A percentile compares a stretch with the other conserved stretches of the same genome.
Conservation (phyloP, 2,888 invertebrate genomes). For the Cryptocephalus primarius region DNA sequence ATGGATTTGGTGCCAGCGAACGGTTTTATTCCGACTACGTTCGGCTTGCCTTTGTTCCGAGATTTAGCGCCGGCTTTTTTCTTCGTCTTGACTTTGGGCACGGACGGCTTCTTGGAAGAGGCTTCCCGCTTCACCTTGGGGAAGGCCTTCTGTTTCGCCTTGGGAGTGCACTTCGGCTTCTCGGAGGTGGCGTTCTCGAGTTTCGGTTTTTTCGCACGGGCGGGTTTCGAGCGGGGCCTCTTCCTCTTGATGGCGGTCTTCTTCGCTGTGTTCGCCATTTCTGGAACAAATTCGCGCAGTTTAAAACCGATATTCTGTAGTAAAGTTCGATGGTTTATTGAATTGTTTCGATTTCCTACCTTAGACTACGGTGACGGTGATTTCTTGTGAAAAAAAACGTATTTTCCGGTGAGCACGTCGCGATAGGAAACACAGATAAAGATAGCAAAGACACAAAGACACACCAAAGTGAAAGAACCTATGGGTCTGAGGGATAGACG, state of each 20-base stretch:
- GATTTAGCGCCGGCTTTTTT: conserved; percentile 3
- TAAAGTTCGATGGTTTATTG: too few relatives aligned
- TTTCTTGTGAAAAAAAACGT: too few relatives aligned
- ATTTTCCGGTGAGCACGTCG: too few relatives aligned
- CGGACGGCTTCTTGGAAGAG: background rate
- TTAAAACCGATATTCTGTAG: too few relatives aligned
- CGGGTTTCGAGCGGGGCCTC: conserved; percentile 8
- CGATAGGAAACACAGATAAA: too few relatives aligned
- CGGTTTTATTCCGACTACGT: conserved; percentile 10
- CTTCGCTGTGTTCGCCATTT: conserved; percentile 14
- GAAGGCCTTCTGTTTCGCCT: conserved; percentile 1
- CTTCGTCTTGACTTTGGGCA: conserved; percentile 6
- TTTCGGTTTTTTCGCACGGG: conserved; percentile 15
- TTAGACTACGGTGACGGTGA: too few relatives aligned
- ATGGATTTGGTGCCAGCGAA: background rate
- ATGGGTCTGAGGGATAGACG: too few relatives aligned
- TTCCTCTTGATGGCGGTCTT: conserved; percentile 15
- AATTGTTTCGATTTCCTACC: too few relatives aligned
- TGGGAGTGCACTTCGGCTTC: conserved; percentile 2
- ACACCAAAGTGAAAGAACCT: too few relatives aligned
- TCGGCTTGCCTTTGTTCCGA: conserved; percentile 11
- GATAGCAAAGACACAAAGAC: too few relatives aligned
- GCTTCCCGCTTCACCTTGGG: too few relatives aligned
- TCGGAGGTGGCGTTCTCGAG: conserved; percentile 1
- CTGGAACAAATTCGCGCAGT: background rate